Evolutionary conservation across 1,140 invertebrate genomes (phyloP).

Genomic region (Chrysomallon squamiferum): DNA sequence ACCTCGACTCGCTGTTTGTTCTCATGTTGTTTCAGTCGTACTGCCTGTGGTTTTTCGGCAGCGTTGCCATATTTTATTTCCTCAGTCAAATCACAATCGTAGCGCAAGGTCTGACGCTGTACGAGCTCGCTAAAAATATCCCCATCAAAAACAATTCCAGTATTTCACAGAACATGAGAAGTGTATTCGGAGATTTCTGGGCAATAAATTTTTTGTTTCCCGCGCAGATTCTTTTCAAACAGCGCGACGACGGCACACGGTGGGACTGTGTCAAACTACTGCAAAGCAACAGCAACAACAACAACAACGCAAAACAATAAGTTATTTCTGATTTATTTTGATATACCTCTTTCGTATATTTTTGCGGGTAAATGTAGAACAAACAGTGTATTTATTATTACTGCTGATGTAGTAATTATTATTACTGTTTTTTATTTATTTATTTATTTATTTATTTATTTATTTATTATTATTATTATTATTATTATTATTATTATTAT

Average conservation of each 20-base stretch:
- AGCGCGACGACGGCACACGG: slow-evolving; percentile 35
- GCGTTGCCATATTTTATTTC: slow-evolving; percentile 31
- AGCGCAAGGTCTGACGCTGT: slow-evolving; percentile 31
- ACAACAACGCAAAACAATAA: no score
- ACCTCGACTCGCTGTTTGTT: neutral
- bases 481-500: no score
- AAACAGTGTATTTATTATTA: no score
- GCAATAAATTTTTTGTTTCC: slow-evolving; percentile 51
- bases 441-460: no score
- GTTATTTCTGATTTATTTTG: no score
- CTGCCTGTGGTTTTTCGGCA: slow-evolving; percentile 22
- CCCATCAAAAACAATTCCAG: slow-evolving; percentile 20
- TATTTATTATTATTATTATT: no score
- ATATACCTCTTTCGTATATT: no score
- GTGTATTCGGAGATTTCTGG: slow-evolving; percentile 55
- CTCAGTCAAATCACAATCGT: slow-evolving; percentile 29
- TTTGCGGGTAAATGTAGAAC: no score
- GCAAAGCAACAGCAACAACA: neutral
- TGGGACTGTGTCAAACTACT: slow-evolving; percentile 37
- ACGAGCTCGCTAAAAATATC: slow-evolving; percentile 36
- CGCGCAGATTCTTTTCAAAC: slow-evolving; percentile 42
- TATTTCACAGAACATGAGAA: slow-evolving; percentile 35
- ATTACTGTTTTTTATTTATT: no score
- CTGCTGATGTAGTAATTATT: no score
- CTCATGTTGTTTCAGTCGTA: slow-evolving; percentile 34